Percentiles rank a stretch among this genome's conserved stretches.
Conservation (phyloP, 1,140 invertebrate species). For the Aphidius gifuensis region DNA sequence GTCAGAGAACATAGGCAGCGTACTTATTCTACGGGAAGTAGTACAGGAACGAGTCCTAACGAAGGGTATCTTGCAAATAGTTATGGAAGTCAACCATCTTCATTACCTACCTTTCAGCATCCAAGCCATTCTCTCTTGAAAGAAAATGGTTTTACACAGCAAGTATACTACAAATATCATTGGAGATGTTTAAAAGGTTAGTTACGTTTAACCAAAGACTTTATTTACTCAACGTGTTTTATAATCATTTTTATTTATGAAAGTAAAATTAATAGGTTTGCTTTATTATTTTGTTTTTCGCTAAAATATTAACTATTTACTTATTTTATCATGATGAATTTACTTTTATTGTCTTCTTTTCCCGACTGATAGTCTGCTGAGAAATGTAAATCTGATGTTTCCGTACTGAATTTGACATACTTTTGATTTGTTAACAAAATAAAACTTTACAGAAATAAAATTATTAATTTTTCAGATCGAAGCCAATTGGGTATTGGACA, state of each 20-base stretch:
- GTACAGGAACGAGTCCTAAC: conserved; percentile 70
- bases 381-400: conserved; percentile 34
- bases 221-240: neutral
- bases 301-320: conserved; percentile 3
- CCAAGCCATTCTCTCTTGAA: conserved; percentile 93
- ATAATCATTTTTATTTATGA: neutral
- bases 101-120: conserved; percentile 90
- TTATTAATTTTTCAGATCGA: conserved; percentile 65
- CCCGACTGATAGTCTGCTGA: conserved; percentile 44
- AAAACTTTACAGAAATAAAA: conserved; percentile 2
- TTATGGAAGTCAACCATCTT: conserved; percentile 72
- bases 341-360: conserved; percentile 51
- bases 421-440: neutral
- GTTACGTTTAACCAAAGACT: conserved; percentile 23
- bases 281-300: neutral
- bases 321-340: conserved; percentile 39
- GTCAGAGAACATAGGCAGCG: conserved; percentile 75
- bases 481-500: conserved; percentile 88
- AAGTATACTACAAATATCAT: conserved; percentile 93
- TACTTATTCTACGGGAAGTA: conserved; percentile 73
- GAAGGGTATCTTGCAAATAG: conserved; percentile 65
- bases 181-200: conserved; percentile 87
- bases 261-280: neutral
- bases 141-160: conserved; percentile 96
- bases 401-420: neutral